Evolutionary conservation across 2,888 invertebrate genomes (phyloP), one percentile per base, ranked within the genome.

Genomic region (Cenopis cana): DNA sequence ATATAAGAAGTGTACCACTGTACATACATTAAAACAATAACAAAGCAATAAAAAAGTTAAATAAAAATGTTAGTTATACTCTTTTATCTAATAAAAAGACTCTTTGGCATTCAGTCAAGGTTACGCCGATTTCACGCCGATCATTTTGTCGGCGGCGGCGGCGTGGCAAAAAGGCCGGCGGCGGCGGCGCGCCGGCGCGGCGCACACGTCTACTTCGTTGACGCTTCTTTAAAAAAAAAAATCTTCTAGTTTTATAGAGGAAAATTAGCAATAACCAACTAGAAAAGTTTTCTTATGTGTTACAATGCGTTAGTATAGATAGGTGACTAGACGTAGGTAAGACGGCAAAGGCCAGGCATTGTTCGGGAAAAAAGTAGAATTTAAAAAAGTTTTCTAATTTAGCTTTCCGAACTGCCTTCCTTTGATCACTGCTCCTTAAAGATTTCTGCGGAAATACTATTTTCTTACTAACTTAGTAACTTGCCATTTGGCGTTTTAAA

Each of bases 351-450:
- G 52, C 29, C 41, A 54, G 59, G 33, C 59, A 50, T 49, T 54
- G 20, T 12, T 55, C 24, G 20, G 11, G 11, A 12, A 52, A 52
- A 20, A 20, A 20, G 10, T 2, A 11, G 9, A 52, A 52, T 12
- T 3, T 12, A 52, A 2, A 52, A 52, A 52, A 11, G 17, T 33
- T 0, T 60, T 18, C 8, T 38, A 56, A 50, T 67, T 67, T 33
- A 17, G 38, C 24, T 38, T 59, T 20, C 33, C 50, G n/a, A 9
- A 33, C 18, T 18, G 54, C 57, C 41, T 65, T 59, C 52, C 52
- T 70, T 46, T 65, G 65, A 65, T 59, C 56, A 57, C 38, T 41
- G 50, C 57, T 65, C 65, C 46, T 38, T 65, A n/a, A 54, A 60
- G 65, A 66, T 20, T 20, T 60, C 17, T 56, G 56, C 38, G 29